Percentiles rank a stretch among this genome's conserved stretches.
Evolutionary conservation across 1,140 invertebrate genomes (phyloP).

Genomic region (Trichomalopsis sarcophagae): DNA sequence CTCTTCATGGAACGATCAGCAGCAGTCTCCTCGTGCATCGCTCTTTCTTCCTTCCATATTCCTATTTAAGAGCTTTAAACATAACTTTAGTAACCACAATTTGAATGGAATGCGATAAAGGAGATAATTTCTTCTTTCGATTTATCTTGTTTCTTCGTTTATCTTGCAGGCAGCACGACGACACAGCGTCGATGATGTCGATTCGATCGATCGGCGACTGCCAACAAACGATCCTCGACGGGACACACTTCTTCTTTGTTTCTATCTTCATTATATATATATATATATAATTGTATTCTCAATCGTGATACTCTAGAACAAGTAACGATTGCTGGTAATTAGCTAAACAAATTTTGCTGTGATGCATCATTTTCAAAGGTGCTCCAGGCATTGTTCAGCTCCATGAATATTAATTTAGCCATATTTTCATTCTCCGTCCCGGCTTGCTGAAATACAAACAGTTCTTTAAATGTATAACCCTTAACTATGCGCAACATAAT

Average conservation of each 20-base stretch:
- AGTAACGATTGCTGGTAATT: slow-evolving; percentile 69
- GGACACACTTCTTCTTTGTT: slow-evolving; percentile 45
- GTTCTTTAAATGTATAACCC: neutral
- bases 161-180: slow-evolving; percentile 60
- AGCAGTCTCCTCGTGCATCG: neutral
- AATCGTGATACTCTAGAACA: slow-evolving; percentile 63
- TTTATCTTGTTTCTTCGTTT: slow-evolving; percentile 30
- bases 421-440: slow-evolving; percentile 92
- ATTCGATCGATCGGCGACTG: slow-evolving; percentile 9
- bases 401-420: slow-evolving; percentile 98
- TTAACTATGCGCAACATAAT: too few species aligned
- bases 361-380: slow-evolving; percentile 95
- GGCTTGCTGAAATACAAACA: slow-evolving; percentile 83
- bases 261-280: slow-evolving; percentile 49
- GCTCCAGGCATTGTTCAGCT: slow-evolving; percentile 98
- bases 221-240: slow-evolving; percentile 38
- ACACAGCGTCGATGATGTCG: slow-evolving; percentile 10
- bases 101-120: slow-evolving; percentile 67
- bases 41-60: neutral
- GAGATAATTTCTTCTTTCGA: slow-evolving; percentile 33
- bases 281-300: slow-evolving; percentile 63
- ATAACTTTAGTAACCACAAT: slow-evolving; percentile 55
- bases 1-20: slow-evolving; percentile 33
- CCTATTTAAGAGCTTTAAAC: slow-evolving; percentile 28
- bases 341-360: slow-evolving; percentile 89